Evolutionary conservation across 37 sponge, comb jelly and placozoan species (phyloP).

Genomic region (Hormiphora californensis): DNA sequence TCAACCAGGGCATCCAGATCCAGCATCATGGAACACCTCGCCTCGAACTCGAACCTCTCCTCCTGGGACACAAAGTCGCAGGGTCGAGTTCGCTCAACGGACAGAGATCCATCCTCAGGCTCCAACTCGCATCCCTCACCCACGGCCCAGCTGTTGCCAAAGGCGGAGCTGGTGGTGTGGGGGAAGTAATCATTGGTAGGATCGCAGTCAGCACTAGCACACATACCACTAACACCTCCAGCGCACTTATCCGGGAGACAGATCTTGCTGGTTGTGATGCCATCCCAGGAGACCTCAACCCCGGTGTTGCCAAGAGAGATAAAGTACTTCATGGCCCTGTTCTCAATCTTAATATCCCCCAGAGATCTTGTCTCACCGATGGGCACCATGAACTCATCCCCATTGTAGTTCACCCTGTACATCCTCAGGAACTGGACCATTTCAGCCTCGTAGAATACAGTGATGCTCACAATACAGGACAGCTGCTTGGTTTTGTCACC

Average conservation of each 20-base stretch:
- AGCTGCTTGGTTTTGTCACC: constrained; percentile 11
- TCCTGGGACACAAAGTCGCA: background rate
- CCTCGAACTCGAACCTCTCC: background rate
- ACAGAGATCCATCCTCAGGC: background rate
- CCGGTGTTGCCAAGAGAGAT: background rate
- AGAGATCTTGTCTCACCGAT: background rate
- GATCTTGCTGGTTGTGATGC: background rate
- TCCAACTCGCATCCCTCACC: background rate
- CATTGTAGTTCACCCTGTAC: background rate
- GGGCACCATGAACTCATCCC: background rate
- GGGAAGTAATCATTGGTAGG: background rate
- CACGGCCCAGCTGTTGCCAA: background rate
- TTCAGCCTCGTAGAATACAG: constrained; percentile 6
- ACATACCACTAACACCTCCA: background rate
- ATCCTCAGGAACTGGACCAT: constrained; percentile 18
- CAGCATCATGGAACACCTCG: background rate
- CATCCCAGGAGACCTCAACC: background rate
- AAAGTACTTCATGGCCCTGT: constrained; percentile 4
- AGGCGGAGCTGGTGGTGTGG: background rate
- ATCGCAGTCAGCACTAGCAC: constrained; percentile 1
- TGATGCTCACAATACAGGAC: background rate
- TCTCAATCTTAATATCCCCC: background rate
- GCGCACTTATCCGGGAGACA: background rate
- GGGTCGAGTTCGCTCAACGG: background rate
- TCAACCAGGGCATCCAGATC: background rate